A percentile compares a stretch with the other conserved stretches of the same genome.
Conservation (phyloP, 2,113 vertebrate species). For the Siniperca chuatsi region DNA sequence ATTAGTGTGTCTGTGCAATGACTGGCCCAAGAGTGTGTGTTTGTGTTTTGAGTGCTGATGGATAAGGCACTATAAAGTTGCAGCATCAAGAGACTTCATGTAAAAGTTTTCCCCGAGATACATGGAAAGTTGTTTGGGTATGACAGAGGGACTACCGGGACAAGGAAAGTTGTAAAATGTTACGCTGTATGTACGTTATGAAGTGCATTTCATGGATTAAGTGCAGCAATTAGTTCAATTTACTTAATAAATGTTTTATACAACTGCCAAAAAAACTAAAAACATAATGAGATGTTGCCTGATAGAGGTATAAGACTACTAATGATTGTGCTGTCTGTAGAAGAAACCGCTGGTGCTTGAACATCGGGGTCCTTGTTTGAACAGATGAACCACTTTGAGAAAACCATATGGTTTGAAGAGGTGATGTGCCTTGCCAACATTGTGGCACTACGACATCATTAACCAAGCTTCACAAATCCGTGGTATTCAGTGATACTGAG, state of each 20-base stretch:
- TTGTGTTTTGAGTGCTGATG: neutral
- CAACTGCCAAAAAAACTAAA: neutral
- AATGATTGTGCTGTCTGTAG: neutral
- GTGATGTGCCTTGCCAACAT: neutral
- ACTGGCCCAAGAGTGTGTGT: constrained; percentile 10
- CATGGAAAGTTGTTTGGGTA: neutral
- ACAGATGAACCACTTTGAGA: constrained; percentile 6
- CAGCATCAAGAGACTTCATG: neutral
- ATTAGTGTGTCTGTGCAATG: constrained; percentile 20
- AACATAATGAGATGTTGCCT: neutral
- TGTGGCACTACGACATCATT: neutral
- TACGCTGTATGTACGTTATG: neutral
- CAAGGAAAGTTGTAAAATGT: constrained; percentile 4
- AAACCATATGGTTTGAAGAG: neutral
- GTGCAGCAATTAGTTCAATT: neutral
- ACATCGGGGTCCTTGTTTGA: neutral
- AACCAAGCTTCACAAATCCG: neutral
- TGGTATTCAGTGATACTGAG: neutral
- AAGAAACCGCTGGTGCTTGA: neutral
- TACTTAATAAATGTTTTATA: neutral
- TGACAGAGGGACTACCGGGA: too few relatives aligned
- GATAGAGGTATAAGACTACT: neutral
- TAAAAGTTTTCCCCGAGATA: constrained; percentile 4
- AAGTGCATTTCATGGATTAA: neutral
- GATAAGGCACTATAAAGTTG: constrained; percentile 3